Evolutionary conservation across 2,888 invertebrate species (phyloP), one percentile per base, ranked within the genome.

Genomic region (Auanema freiburgensis): DNA sequence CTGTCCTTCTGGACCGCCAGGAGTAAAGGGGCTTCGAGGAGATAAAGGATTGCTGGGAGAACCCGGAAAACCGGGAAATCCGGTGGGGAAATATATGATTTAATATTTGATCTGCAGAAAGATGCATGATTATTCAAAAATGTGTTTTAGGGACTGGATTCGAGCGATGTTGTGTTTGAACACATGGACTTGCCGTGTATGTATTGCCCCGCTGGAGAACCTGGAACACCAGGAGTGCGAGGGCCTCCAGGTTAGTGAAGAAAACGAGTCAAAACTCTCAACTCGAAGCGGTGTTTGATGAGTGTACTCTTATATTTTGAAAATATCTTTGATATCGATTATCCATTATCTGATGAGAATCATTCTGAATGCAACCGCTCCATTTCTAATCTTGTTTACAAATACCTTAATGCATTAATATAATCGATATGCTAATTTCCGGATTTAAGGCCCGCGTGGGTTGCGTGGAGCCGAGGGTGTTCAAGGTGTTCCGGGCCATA

Each of bases 181-280:
- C 55, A 67, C 18, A 41, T 58, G 12, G 70, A 70, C 41, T 59
- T 63, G 0, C 67, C 67, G 8, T 73, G 73, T 52, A 64, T 63
- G 40, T 67, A 69, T 24, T 73, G 73, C 42, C 73, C 73, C 4
- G 65, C 69, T 16, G 73, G 73, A 25, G 68, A 69, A 43, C 65
- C 63, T 64, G 73, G 73, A 1, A 57, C 66, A 16, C 67, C 71
- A 1, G 73, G 73, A 18, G 16, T 63, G 5, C 49, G 61, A 1
- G 73, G 73, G 40, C 52, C 61, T 25, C 24, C 60, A 11, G 66
- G 73, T 61, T 3, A 18, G 46, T 46, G 10, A 5, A 18, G 5
- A 3, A 5, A 18, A 46, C 4, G 10, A 18, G 10, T 46, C 21
- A 18, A 5, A 16, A 46, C 3, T 46, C 46, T 46, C 3, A 10